Conservation (phyloP, 2,113 vertebrate species). For the Diphyllodes magnificus region DNA sequence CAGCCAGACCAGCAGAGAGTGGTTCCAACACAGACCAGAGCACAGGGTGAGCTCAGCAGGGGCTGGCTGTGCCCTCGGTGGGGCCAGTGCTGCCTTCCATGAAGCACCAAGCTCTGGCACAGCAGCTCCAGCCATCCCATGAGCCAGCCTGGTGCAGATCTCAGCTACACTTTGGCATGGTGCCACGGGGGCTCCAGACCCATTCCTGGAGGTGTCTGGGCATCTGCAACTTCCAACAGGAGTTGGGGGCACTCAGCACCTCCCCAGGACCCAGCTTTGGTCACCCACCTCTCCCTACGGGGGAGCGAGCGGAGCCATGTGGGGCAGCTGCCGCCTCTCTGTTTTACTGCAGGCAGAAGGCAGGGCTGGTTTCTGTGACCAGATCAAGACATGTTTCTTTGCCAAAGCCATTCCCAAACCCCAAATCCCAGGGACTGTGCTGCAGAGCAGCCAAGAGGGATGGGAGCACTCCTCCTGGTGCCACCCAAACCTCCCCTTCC, state of each 20-base stretch:
- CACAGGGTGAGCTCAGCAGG: neutral
- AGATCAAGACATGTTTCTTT: neutral
- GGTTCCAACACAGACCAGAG: rapidly evolving
- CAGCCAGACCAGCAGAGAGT: rapidly evolving
- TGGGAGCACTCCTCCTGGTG: rapidly evolving
- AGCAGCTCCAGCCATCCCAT: neutral
- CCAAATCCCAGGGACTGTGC: neutral
- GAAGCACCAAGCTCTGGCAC: neutral
- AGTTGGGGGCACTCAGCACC: neutral
- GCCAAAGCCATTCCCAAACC: neutral
- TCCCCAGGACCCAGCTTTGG: neutral
- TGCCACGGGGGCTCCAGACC: neutral
- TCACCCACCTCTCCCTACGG: neutral
- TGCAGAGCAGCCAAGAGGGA: rapidly evolving
- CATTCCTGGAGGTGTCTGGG: neutral
- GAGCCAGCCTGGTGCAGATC: neutral
- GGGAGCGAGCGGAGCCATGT: neutral
- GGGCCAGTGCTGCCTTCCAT: neutral
- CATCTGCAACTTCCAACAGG: neutral
- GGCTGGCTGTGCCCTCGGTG: rapidly evolving
- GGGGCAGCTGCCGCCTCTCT: neutral
- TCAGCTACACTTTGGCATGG: neutral
- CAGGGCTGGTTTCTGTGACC: neutral
- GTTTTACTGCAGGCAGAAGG: neutral
- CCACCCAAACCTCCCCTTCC: neutral